A percentile compares a stretch with the other conserved stretches of the same genome.
Conservation (phyloP, 2,113 vertebrate species). For the Neoarius graeffei region DNA sequence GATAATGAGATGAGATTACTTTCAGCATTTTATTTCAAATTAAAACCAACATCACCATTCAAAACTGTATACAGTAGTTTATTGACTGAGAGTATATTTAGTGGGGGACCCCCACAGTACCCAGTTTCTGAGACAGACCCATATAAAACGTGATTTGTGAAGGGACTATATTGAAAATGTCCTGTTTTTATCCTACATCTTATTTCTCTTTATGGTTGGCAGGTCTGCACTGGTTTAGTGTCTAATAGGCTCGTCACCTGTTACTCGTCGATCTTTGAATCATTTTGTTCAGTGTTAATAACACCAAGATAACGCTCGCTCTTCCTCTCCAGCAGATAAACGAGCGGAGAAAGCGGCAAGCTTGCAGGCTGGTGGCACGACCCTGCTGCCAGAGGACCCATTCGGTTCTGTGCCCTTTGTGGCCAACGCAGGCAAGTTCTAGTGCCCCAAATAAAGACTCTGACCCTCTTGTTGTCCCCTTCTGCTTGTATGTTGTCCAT, state of each 20-base stretch:
- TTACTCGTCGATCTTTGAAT: too few relatives aligned
- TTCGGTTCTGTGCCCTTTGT: constrained; percentile 94
- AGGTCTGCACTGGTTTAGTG: neutral
- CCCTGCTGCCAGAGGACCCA: constrained; percentile 83
- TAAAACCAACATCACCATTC: too few relatives aligned
- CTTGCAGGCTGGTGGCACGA: constrained; percentile 73
- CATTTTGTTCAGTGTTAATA: neutral
- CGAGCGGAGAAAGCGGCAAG: constrained; percentile 78
- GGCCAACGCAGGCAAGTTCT: constrained; percentile 97
- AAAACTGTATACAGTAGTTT: too few relatives aligned
- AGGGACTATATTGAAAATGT: neutral
- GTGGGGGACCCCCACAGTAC: too few relatives aligned
- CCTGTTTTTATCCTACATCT: neutral
- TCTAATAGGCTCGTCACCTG: neutral
- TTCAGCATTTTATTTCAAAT: too few relatives aligned
- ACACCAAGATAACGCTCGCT: neutral
- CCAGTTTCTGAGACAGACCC: too few relatives aligned
- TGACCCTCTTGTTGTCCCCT: constrained; percentile 24
- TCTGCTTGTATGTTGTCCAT: constrained; percentile 7
- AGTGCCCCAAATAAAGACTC: constrained; percentile 63
- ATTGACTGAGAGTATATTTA: too few relatives aligned
- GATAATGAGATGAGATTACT: too few relatives aligned
- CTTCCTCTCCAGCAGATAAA: constrained; percentile 70
- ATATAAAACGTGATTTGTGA: too few relatives aligned
- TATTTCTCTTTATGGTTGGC: neutral